phyloP scores from a whole-genome alignment of 37 sponge, comb jelly and placozoan genomes.

The Aplysina aerophoba region DNA sequence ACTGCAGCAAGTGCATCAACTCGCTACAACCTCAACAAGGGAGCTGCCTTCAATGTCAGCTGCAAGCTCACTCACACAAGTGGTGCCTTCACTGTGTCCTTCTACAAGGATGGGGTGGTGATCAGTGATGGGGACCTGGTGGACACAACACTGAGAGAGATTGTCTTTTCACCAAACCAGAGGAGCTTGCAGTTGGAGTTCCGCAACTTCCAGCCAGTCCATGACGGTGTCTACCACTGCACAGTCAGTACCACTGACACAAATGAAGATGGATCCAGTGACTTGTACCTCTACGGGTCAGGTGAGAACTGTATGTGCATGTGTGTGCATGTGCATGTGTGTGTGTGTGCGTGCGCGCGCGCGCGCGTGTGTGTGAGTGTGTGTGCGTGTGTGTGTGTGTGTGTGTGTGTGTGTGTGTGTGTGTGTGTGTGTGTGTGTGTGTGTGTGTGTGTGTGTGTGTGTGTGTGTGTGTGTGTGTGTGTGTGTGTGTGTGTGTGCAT shows the following conservation, averaged over 20 bases:
- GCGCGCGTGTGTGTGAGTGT: too few relatives aligned
- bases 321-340: neutral
- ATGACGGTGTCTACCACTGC: slow-evolving; percentile 8
- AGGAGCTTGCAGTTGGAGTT: neutral
- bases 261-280: neutral
- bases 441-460: too few relatives aligned
- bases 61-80: neutral
- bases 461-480: too few relatives aligned
- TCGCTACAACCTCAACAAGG: neutral
- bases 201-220: slow-evolving; percentile 8
- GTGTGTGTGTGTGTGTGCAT: too few relatives aligned
- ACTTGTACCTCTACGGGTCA: neutral
- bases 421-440: too few relatives aligned
- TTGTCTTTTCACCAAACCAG: too few relatives aligned
- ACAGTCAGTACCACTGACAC: neutral
- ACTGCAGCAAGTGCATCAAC: neutral
- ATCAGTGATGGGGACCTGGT: slow-evolving; percentile 1
- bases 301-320: neutral
- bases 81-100: neutral
- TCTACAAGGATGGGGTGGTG: slow-evolving; percentile 3
- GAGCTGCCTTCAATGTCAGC: slow-evolving; percentile 11
- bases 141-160: neutral
- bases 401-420: too few relatives aligned
- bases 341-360: too few relatives aligned
- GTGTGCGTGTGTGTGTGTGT: too few relatives aligned